Conservation (phyloP, 1,140 invertebrate species). For the Aphidius ervi region DNA sequence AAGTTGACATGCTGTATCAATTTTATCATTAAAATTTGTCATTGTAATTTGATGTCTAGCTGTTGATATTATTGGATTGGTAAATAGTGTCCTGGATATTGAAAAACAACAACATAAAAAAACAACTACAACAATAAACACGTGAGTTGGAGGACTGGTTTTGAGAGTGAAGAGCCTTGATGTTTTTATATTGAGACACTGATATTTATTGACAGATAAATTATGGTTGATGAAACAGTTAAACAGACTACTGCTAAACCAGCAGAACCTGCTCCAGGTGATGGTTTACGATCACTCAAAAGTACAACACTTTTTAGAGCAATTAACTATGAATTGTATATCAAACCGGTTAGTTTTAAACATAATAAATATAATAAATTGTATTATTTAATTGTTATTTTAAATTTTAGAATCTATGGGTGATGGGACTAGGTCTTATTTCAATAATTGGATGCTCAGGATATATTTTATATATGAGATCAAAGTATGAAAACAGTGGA, state of each 20-base stretch:
- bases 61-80: background rate
- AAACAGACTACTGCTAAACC: slow-evolving; percentile 23
- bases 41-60: background rate
- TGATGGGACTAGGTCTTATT: slow-evolving; percentile 71
- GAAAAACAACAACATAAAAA: no score
- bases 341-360: slow-evolving; percentile 64
- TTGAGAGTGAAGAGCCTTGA: no score
- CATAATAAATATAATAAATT: slow-evolving; percentile 15
- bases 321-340: slow-evolving; percentile 80
- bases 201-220: background rate
- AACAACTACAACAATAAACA: no score
- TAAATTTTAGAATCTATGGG: slow-evolving; percentile 69
- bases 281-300: slow-evolving; percentile 70
- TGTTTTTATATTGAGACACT: no score
- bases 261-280: slow-evolving; percentile 57
- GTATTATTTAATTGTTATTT: background rate
- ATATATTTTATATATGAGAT: slow-evolving; percentile 77
- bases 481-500: slow-evolving; percentile 69
- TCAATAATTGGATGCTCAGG: slow-evolving; percentile 61
- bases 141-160: no score
- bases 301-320: slow-evolving; percentile 67
- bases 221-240: background rate
- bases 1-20: slow-evolving; percentile 4
- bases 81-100: background rate
- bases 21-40: slow-evolving; percentile 2